Conservation (phyloP, 2,797 vertebrate genomes). For the Cygnus olor region DNA sequence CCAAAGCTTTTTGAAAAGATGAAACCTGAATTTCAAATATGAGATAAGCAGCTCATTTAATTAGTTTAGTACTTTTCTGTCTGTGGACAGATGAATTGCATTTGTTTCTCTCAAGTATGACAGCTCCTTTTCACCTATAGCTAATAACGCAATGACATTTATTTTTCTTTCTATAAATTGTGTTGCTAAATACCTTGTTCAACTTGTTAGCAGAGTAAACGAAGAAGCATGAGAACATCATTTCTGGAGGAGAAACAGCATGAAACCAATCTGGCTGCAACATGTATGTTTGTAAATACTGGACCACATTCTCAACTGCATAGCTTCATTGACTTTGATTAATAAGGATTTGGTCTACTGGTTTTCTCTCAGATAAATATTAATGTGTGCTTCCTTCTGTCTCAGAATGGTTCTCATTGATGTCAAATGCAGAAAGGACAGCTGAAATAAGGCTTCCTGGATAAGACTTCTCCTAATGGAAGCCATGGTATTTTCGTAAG, state of each 20-base stretch:
- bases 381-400: not conserved
- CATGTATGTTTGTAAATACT: not conserved
- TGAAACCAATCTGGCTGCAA: not conserved
- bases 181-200: not conserved
- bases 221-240: not conserved
- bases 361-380: not conserved
- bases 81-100: not conserved
- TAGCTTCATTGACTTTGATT: slow-evolving; percentile 1
- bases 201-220: not conserved
- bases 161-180: slow-evolving; percentile 17
- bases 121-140: not conserved
- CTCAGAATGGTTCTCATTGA: not conserved
- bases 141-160: not conserved
- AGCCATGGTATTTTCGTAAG: not conserved
- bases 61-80: not conserved
- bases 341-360: not conserved
- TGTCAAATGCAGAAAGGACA: not conserved
- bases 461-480: not conserved
- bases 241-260: slow-evolving; percentile 8
- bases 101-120: not conserved
- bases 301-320: not conserved
- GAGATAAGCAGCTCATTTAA: slow-evolving; percentile 37
- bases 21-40: slow-evolving; percentile 5
- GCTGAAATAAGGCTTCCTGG: not conserved
- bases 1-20: slow-evolving; percentile 12